These are phyloP conservation scores for Amazona guildingii DNA, from an alignment of 2,113 vertebrate species.

Conservation along the genomic window DNA sequence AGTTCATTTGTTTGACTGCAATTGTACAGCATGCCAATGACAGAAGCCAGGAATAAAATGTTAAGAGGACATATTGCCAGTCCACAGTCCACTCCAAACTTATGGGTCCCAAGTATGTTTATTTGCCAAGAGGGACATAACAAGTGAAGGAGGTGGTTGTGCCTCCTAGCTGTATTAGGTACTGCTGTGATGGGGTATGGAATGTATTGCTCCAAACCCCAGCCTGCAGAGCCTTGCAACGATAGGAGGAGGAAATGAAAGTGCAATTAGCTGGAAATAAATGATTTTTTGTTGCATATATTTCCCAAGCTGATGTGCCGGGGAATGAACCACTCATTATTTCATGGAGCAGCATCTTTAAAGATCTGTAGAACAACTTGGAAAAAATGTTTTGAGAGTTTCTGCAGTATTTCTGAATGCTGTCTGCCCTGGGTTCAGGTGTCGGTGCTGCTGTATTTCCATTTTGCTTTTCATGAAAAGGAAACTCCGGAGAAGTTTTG, in stretches of 20 bases:
- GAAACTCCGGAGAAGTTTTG: not conserved
- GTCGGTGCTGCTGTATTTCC: not conserved
- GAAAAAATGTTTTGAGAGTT: constrained; percentile 8
- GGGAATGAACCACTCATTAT: constrained; percentile 24
- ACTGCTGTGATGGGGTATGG: not conserved
- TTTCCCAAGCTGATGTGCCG: constrained; percentile 52
- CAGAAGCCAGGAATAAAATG: not conserved
- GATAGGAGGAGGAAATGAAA: constrained; percentile 51
- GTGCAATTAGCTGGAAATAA: constrained; percentile 62
- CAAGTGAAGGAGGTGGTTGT: not conserved
- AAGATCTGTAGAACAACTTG: constrained; percentile 55
- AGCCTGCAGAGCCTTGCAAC: not conserved
- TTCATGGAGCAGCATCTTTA: constrained; percentile 38
- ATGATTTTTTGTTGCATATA: constrained; percentile 46
- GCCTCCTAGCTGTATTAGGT: not conserved
- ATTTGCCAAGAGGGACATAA: not conserved
- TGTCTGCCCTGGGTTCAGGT: not conserved
- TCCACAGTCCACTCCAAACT: not conserved
- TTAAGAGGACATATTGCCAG: not conserved
- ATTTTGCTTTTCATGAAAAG: not conserved
- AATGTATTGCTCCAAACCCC: not conserved
- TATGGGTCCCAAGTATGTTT: not conserved
- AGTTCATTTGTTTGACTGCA: constrained; percentile 39
- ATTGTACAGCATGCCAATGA: not conserved
- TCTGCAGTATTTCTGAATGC: not conserved